phyloP scores from a whole-genome alignment of 2,888 invertebrate genomes.

The Microctonus hyperodae region DNA sequence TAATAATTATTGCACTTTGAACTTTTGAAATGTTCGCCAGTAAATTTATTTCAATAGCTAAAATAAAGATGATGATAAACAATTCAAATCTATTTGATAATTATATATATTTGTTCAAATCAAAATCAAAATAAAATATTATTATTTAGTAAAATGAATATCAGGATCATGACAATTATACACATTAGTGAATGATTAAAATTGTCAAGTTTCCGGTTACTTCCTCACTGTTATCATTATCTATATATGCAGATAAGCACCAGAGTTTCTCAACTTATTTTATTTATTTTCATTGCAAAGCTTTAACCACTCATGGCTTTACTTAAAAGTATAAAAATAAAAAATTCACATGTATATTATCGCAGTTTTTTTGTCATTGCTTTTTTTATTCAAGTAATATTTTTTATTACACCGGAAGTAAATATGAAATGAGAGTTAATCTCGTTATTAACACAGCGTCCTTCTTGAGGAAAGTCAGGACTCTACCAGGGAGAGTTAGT shows the following conservation, averaged over 20 bases:
- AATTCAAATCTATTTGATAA: too few relatives aligned
- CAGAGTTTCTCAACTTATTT: slow-evolving; percentile 21
- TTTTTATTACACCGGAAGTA: too few relatives aligned
- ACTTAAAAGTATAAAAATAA: not conserved
- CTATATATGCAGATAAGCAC: slow-evolving; percentile 22
- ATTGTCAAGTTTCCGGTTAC: slow-evolving; percentile 21
- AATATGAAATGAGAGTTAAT: slow-evolving; percentile 10
- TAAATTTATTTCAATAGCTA: too few relatives aligned
- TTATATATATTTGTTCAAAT: too few relatives aligned
- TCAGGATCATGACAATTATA: not conserved
- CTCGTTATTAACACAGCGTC: slow-evolving; percentile 50
- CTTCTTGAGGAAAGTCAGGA: slow-evolving; percentile 52
- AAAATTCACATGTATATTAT: not conserved
- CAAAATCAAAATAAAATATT: not conserved
- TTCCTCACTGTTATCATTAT: slow-evolving; percentile 27
- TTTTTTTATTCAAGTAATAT: too few relatives aligned
- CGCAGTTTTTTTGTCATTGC: not conserved
- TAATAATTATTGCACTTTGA: too few relatives aligned
- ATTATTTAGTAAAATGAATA: not conserved
- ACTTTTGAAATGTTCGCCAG: too few relatives aligned
- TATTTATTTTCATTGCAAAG: not conserved
- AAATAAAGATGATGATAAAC: too few relatives aligned
- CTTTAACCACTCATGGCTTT: not conserved
- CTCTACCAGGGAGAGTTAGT: slow-evolving; percentile 47
- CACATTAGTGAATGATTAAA: not conserved